Evolutionary conservation across 2,888 invertebrate species (phyloP).

Genomic region (Drosophila koepferae): DNA sequence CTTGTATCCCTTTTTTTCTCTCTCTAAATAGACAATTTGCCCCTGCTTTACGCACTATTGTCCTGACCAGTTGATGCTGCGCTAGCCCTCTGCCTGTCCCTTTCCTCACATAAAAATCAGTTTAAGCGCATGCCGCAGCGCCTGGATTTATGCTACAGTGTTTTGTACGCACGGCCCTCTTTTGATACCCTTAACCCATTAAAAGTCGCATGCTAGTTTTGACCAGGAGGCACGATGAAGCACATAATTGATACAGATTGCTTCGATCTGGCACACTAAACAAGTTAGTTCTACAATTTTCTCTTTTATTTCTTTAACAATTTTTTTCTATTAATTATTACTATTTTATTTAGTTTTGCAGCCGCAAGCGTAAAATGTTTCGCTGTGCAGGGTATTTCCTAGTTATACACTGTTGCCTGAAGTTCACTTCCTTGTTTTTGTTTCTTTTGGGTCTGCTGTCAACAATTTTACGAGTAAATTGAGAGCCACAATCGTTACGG

Average conservation of each 20-base stretch:
- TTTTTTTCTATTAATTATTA: neutral
- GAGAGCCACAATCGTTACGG: conserved; percentile 71
- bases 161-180: conserved; percentile 24
- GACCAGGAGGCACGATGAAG: neutral
- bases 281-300: neutral
- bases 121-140: conserved; percentile 65
- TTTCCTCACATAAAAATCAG: conserved; percentile 66
- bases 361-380: neutral
- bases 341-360: neutral
- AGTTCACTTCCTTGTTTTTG: conserved; percentile 10
- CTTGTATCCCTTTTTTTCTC: conserved; percentile 63
- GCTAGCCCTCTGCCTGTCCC: neutral
- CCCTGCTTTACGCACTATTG: conserved; percentile 73
- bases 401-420: neutral
- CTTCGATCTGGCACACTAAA: neutral
- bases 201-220: neutral
- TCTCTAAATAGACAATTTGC: conserved; percentile 71
- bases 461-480: conserved; percentile 72
- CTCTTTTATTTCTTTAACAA: neutral
- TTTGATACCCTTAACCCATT: neutral
- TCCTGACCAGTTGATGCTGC: conserved; percentile 15
- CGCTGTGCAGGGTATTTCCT: neutral
- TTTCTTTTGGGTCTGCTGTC: conserved; percentile 43
- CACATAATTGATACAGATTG: neutral
- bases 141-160: conserved; percentile 66